phyloP scores from a whole-genome alignment of 1,140 invertebrate species.

The Harlomillsia oculata region DNA sequence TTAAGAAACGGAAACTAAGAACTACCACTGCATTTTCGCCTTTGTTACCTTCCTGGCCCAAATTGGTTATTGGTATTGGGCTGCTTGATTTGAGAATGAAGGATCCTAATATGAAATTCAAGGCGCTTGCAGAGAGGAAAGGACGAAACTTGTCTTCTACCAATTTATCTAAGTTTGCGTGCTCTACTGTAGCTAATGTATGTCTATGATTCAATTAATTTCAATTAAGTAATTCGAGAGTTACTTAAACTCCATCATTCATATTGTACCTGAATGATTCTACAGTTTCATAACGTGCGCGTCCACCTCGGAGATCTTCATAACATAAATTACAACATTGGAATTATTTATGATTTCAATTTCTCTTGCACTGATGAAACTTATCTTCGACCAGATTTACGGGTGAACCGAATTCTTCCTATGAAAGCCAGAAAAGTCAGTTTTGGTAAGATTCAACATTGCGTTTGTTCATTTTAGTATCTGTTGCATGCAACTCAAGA shows the following conservation, averaged over 20 bases:
- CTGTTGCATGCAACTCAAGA: neutral
- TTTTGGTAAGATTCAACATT: neutral
- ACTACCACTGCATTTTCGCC: constrained; percentile 16
- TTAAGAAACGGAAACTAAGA: constrained; percentile 7
- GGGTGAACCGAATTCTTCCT: neutral
- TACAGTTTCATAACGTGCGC: neutral
- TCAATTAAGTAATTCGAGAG: too few relatives aligned
- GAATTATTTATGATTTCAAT: neutral
- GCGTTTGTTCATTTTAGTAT: neutral
- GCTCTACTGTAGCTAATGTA: too few relatives aligned
- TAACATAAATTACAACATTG: too few relatives aligned
- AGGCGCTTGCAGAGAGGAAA: neutral
- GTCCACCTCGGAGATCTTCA: neutral
- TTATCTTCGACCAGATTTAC: neutral
- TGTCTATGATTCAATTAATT: too few relatives aligned
- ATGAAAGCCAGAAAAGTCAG: neutral
- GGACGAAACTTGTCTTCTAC: neutral
- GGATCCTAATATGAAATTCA: constrained; percentile 18
- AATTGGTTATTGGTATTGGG: constrained; percentile 7
- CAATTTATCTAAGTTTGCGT: neutral
- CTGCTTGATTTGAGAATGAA: neutral
- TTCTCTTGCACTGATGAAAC: neutral
- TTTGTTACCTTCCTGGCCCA: constrained; percentile 25
- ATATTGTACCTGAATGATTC: neutral
- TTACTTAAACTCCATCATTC: neutral